phyloP scores from a whole-genome alignment of 2,888 invertebrate genomes.

The Chorisops tibialis region DNA sequence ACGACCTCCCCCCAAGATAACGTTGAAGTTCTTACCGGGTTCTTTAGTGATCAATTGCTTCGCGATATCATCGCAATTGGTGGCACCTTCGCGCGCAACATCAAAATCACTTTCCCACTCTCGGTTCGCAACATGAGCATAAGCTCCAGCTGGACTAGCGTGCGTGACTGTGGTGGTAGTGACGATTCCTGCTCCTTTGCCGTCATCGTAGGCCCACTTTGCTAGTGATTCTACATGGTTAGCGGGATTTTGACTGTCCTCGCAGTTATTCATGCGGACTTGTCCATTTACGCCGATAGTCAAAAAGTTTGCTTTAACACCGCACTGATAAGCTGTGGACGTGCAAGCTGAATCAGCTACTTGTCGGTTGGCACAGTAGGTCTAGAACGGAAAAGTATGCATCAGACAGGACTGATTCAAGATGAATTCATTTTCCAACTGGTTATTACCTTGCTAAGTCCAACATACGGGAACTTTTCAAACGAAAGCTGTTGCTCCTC shows the following conservation, averaged over 20 bases:
- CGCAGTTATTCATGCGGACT: constrained; percentile 63
- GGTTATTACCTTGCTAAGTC: constrained; percentile 65
- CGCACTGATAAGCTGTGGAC: constrained; percentile 69
- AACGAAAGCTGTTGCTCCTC: constrained; percentile 61
- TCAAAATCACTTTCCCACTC: constrained; percentile 67
- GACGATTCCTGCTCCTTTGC: constrained; percentile 63
- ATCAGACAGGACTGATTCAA: too few species aligned
- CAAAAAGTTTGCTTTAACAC: constrained; percentile 68
- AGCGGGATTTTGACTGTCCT: constrained; percentile 54
- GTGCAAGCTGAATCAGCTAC: constrained; percentile 76
- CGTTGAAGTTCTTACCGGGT: constrained; percentile 67
- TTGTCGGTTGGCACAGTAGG: constrained; percentile 66
- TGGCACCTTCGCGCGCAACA: constrained; percentile 48
- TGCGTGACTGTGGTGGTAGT: constrained; percentile 77
- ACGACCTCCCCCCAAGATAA: constrained; percentile 74
- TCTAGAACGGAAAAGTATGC: constrained; percentile 52
- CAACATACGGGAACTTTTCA: constrained; percentile 62
- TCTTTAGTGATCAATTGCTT: constrained; percentile 64
- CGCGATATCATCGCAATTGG: constrained; percentile 69
- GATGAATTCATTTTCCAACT: too few species aligned
- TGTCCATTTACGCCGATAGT: constrained; percentile 69
- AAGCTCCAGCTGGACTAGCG: constrained; percentile 71
- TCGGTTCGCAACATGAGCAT: constrained; percentile 66
- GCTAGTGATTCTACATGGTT: constrained; percentile 65
- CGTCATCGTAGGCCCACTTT: constrained; percentile 65